phyloP scores from a whole-genome alignment of 2,888 invertebrate genomes.

The Stegana nigrithorax region DNA sequence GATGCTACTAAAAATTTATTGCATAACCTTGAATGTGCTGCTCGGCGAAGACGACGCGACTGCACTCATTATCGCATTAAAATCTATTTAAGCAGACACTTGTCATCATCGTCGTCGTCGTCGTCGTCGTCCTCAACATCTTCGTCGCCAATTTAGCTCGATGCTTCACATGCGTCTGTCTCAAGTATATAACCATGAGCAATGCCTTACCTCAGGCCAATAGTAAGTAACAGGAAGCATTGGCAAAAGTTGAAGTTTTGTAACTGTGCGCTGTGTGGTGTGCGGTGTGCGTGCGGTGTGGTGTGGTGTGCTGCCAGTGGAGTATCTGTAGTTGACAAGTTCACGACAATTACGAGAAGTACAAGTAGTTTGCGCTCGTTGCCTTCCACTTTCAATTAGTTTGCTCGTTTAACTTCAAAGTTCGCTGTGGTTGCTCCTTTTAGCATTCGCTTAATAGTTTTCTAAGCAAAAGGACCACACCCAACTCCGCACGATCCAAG shows the following conservation, averaged over 20 bases:
- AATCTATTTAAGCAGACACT: neutral
- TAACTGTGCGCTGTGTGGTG: too few relatives aligned
- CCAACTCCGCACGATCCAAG: too few relatives aligned
- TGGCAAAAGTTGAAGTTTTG: too few relatives aligned
- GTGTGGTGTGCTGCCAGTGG: neutral
- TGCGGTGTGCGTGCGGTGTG: too few relatives aligned
- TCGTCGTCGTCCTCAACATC: neutral
- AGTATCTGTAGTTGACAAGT: constrained; percentile 12
- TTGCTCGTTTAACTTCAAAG: constrained; percentile 13
- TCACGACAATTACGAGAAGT: constrained; percentile 5
- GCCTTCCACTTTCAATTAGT: constrained; percentile 10
- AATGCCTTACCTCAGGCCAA: too few relatives aligned
- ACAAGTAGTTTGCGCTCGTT: neutral
- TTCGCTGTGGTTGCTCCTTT: neutral
- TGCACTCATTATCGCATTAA: constrained; percentile 9
- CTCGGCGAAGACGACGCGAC: neutral
- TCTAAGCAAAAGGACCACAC: too few relatives aligned
- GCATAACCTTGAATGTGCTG: neutral
- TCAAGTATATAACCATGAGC: neutral
- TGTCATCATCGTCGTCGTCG: neutral
- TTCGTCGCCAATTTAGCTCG: neutral
- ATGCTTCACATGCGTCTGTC: neutral
- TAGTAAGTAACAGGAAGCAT: too few relatives aligned
- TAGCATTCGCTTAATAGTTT: too few relatives aligned
- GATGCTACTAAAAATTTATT: neutral